Percentiles rank a stretch among this genome's conserved stretches.
These are phyloP conservation scores for Sialis lutaria DNA, from an alignment of 2,888 invertebrate genomes.

Conservation along the genomic window DNA sequence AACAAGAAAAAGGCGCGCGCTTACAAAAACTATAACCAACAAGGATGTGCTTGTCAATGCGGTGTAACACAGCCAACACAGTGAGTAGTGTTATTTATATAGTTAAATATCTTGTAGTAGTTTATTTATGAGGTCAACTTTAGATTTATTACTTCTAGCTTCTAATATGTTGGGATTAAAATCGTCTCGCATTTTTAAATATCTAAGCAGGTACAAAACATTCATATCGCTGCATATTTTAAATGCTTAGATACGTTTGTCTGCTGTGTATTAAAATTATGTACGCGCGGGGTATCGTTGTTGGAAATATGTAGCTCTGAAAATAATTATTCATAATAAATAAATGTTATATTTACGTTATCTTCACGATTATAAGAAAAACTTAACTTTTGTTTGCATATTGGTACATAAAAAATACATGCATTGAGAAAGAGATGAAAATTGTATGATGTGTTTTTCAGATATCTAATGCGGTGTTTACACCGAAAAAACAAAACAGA, in stretches of 20 bases:
- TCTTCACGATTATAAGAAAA: too few species aligned
- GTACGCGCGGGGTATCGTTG: too few species aligned
- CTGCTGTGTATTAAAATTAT: not conserved
- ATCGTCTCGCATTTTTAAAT: slow-evolving; percentile 25
- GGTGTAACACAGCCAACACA: not conserved
- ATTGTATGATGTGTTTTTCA: too few species aligned
- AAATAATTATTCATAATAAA: too few species aligned
- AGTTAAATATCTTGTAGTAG: slow-evolving; percentile 14
- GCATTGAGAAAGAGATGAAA: too few species aligned
- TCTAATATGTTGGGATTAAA: slow-evolving; percentile 30
- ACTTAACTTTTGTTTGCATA: too few species aligned
- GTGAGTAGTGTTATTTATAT: slow-evolving; percentile 4
- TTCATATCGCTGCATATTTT: slow-evolving; percentile 1
- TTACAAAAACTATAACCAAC: not conserved
- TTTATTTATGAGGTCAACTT: slow-evolving; percentile 31
- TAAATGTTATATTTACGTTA: too few species aligned
- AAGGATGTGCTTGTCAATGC: not conserved
- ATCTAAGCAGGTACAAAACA: slow-evolving; percentile 12
- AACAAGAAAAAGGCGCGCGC: not conserved
- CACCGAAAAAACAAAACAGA: too few species aligned
- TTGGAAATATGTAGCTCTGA: too few species aligned
- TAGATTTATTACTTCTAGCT: slow-evolving; percentile 28
- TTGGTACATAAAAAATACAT: too few species aligned
- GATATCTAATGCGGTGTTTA: too few species aligned
- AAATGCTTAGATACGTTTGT: not conserved